These are phyloP conservation scores for Cochlearius cochlearius DNA, from an alignment of 2,113 vertebrate genomes.

Conservation along the genomic window DNA sequence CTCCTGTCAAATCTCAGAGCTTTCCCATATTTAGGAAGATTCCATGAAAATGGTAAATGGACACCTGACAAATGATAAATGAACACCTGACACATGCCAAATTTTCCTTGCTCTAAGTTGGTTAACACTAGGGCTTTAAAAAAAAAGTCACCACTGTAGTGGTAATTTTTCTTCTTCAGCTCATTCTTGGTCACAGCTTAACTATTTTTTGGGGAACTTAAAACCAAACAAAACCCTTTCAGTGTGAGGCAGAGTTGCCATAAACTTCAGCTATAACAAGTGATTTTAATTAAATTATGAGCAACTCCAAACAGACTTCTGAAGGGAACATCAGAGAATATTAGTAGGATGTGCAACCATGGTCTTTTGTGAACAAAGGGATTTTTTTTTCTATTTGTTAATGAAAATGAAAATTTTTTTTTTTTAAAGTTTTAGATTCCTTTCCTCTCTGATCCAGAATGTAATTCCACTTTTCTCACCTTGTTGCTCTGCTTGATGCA, in stretches of 20 bases:
- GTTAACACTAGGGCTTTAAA: not conserved
- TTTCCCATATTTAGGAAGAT: not conserved
- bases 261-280: not conserved
- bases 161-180: not conserved
- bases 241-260: not conserved
- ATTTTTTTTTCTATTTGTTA: not conserved
- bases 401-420: not conserved
- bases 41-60: not conserved
- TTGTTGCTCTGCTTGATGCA: not conserved
- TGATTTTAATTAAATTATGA: not conserved
- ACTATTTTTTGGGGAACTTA: not conserved
- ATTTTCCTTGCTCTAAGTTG: not conserved
- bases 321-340: not conserved
- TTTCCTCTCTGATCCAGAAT: not conserved
- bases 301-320: not conserved
- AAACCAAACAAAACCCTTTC: not conserved
- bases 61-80: not conserved
- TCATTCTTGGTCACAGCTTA: not conserved
- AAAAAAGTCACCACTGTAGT: not conserved
- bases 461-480: not conserved
- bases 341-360: not conserved
- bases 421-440: not conserved
- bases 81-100: not conserved
- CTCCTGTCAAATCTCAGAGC: not conserved
- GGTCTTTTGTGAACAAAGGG: not conserved